These are phyloP conservation scores for Silurus meridionalis DNA, from an alignment of 2,113 vertebrate genomes.

Conservation along the genomic window DNA sequence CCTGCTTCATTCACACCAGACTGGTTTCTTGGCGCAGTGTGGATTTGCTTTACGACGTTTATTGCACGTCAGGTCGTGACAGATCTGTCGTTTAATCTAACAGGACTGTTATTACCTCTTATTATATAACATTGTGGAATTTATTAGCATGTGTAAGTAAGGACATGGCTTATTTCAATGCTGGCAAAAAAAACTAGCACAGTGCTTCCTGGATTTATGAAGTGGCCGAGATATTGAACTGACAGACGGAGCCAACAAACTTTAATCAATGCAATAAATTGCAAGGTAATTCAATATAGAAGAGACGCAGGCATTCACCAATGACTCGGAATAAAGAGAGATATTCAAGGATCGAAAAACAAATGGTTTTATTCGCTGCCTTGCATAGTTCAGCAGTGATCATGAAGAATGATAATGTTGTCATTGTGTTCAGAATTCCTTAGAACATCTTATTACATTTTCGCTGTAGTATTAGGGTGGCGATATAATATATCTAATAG, in stretches of 20 bases:
- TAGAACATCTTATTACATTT: background rate
- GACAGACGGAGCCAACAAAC: slow-evolving; percentile 36
- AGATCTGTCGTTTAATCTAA: slow-evolving; percentile 35
- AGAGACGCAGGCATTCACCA: slow-evolving; percentile 21
- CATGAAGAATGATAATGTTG: background rate
- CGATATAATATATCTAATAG: background rate
- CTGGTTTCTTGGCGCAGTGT: slow-evolving; percentile 3
- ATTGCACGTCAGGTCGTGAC: slow-evolving; percentile 8
- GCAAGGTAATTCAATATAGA: slow-evolving; percentile 30
- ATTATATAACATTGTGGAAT: slow-evolving; percentile 12
- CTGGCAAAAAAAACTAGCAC: slow-evolving; percentile 28
- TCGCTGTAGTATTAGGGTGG: background rate
- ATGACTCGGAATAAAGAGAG: slow-evolving; percentile 34
- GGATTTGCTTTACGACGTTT: slow-evolving; percentile 18
- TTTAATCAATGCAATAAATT: slow-evolving; percentile 47
- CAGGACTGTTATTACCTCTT: slow-evolving; percentile 4
- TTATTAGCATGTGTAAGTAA: slow-evolving; percentile 41
- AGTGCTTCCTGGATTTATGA: slow-evolving; percentile 38
- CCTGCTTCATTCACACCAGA: slow-evolving; percentile 16
- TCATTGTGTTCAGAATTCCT: background rate
- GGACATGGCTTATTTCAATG: slow-evolving; percentile 1
- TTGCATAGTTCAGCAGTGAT: background rate
- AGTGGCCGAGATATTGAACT: slow-evolving; percentile 38
- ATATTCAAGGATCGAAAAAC: background rate
- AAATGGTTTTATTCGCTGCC: background rate